Conservation (phyloP, 2,797 vertebrate genomes). For the Anas acuta region DNA sequence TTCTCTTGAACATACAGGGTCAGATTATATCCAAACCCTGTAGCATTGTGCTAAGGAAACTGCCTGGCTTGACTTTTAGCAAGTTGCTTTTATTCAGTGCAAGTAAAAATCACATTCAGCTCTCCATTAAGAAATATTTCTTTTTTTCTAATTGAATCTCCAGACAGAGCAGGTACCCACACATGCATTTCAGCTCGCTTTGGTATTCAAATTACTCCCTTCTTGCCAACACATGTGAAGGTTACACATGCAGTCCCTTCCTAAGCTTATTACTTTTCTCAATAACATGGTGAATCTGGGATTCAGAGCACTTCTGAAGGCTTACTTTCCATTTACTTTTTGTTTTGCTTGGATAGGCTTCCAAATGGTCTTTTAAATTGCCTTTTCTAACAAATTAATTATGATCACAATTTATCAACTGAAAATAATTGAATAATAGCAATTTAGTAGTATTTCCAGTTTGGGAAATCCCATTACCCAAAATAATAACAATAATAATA, state of each 20-base stretch:
- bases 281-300: not conserved
- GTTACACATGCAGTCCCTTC: fast-evolving
- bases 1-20: not conserved
- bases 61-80: not conserved
- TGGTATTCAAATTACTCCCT: not conserved
- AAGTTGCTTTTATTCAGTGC: not conserved
- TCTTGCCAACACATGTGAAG: not conserved
- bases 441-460: not conserved
- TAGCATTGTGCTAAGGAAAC: not conserved
- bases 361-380: not conserved
- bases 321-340: slow-evolving; percentile 47
- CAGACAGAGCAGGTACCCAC: not conserved
- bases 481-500: not conserved
- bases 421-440: slow-evolving; percentile 36
- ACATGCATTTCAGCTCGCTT: not conserved
- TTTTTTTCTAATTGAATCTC: not conserved
- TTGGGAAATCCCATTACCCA: not conserved
- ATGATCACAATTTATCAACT: not conserved
- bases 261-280: not conserved
- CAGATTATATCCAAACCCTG: not conserved
- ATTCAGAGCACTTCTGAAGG: not conserved
- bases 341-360: slow-evolving; percentile 30
- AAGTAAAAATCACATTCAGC: not conserved
- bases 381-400: not conserved
- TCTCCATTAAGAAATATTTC: not conserved